These are phyloP conservation scores for Camponotus floridanus DNA, from an alignment of 1,140 invertebrate genomes.

Conservation along the genomic window DNA sequence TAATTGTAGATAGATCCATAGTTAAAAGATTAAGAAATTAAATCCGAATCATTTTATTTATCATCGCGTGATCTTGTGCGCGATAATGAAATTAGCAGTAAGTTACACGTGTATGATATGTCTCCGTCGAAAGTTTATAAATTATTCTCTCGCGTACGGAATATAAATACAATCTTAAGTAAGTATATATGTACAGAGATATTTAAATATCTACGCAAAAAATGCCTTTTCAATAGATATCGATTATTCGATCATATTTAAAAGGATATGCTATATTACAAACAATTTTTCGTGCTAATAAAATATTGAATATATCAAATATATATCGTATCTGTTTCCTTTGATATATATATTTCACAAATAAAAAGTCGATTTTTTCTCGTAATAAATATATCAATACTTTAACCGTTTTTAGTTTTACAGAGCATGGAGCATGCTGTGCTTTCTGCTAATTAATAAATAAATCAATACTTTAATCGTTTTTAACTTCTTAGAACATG, in stretches of 20 bases:
- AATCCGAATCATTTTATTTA: conserved; percentile 8
- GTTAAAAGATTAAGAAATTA: not conserved
- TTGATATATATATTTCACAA: not conserved
- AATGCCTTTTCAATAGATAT: not conserved
- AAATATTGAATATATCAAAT: not conserved
- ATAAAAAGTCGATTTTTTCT: not conserved
- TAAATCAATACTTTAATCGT: not conserved
- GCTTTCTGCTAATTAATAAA: conserved; percentile 2
- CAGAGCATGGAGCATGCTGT: not conserved
- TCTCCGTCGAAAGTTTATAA: conserved; percentile 11
- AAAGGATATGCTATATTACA: not conserved
- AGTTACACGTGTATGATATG: not conserved
- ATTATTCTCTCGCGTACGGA: not conserved
- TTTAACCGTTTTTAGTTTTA: not conserved
- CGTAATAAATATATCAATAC: not conserved
- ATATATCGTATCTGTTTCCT: not conserved
- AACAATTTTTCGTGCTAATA: not conserved
- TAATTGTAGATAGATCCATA: too few relatives aligned
- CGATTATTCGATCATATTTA: conserved; percentile 10
- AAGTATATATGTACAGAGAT: not conserved
- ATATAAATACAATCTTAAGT: conserved; percentile 1
- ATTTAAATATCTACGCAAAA: not conserved
- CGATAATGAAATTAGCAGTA: conserved; percentile 32
- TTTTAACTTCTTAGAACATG: too few relatives aligned
- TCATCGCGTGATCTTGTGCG: not conserved